These are phyloP conservation scores for Leptopilina drosophilae DNA, from an alignment of 2,888 invertebrate species.

Conservation along the genomic window DNA sequence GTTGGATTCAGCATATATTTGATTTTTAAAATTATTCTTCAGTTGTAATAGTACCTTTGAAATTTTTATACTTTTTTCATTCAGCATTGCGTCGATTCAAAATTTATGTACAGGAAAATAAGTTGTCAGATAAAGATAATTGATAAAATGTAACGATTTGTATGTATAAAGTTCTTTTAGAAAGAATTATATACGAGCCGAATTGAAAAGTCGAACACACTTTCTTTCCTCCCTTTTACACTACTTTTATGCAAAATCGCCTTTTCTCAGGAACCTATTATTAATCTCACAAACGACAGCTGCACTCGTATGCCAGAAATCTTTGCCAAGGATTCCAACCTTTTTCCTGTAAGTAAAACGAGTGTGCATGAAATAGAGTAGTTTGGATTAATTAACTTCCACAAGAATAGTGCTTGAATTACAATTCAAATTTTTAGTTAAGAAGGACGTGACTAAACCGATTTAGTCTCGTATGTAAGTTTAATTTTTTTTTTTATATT, in stretches of 20 bases:
- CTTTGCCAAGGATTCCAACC: slow-evolving; percentile 39
- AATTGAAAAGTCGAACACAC: slow-evolving; percentile 5
- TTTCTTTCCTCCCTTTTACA: background rate
- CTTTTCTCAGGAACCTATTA: slow-evolving; percentile 24
- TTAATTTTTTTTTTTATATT: too few species aligned
- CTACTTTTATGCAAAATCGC: slow-evolving; percentile 23
- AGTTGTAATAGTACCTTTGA: too few species aligned
- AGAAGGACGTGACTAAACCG: background rate
- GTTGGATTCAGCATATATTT: too few species aligned
- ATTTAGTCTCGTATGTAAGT: too few species aligned
- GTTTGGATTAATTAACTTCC: slow-evolving; percentile 33
- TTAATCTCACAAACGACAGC: slow-evolving; percentile 29
- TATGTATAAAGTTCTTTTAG: background rate
- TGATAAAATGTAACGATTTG: background rate
- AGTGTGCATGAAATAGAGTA: slow-evolving; percentile 27
- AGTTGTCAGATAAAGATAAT: background rate
- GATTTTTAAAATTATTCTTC: too few species aligned
- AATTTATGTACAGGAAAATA: too few species aligned
- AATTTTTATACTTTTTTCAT: too few species aligned
- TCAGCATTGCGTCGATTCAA: too few species aligned
- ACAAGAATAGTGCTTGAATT: slow-evolving; percentile 12
- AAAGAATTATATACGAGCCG: background rate
- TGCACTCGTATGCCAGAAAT: slow-evolving; percentile 36
- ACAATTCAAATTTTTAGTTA: slow-evolving; percentile 24
- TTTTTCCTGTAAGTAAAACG: slow-evolving; percentile 37